phyloP scores from a whole-genome alignment of 2,888 invertebrate species.

The Melieria picta region DNA sequence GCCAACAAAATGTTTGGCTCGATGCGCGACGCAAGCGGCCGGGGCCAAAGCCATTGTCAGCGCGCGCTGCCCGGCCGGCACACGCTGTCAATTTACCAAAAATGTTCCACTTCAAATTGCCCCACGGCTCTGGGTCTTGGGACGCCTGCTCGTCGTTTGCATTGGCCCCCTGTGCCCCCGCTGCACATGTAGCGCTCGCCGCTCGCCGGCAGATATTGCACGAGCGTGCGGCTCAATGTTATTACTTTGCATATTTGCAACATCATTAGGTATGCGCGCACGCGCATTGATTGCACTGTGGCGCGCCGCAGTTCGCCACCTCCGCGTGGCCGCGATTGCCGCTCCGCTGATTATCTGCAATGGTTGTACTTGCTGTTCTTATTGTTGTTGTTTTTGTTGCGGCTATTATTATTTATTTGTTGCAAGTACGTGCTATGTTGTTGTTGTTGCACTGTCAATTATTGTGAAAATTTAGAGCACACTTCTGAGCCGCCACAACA shows the following conservation, averaged over 20 bases:
- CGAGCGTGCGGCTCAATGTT: slow-evolving; percentile 15
- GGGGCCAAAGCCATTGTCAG: slow-evolving; percentile 11
- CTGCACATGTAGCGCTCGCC: too few relatives aligned
- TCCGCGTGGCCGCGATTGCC: too few relatives aligned
- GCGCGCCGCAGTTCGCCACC: too few relatives aligned
- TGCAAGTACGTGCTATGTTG: slow-evolving; percentile 8
- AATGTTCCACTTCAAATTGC: too few relatives aligned
- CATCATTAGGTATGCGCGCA: slow-evolving; percentile 9
- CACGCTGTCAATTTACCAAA: slow-evolving; percentile 20
- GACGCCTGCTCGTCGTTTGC: background rate
- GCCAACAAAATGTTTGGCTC: background rate
- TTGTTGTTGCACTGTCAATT: slow-evolving; percentile 55
- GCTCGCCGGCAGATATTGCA: too few relatives aligned
- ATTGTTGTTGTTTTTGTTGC: slow-evolving; percentile 19
- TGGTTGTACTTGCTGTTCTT: background rate
- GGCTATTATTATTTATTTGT: slow-evolving; percentile 42
- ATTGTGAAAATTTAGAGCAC: slow-evolving; percentile 57
- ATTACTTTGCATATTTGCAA: slow-evolving; percentile 31
- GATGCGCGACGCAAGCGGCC: too few relatives aligned
- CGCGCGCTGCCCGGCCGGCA: background rate
- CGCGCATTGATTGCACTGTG: background rate
- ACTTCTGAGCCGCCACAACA: slow-evolving; percentile 23
- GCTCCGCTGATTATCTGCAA: too few relatives aligned
- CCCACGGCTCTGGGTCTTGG: background rate
- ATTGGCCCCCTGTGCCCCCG: background rate